These are phyloP conservation scores for Pseudomyrmex dendroicus DNA, from an alignment of 1,140 invertebrate species.

Conservation along the genomic window DNA sequence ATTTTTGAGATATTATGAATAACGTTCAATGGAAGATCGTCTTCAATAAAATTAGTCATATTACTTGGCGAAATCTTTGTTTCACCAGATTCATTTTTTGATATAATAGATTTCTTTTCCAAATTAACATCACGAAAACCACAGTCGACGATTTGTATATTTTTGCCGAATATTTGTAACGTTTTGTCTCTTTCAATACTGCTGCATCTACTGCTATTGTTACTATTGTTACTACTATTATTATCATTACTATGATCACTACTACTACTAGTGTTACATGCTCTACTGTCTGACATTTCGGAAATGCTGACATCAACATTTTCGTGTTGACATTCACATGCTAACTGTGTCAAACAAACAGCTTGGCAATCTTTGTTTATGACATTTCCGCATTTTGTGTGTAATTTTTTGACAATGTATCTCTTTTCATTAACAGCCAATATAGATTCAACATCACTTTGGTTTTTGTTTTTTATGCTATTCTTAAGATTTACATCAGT, in stretches of 20 bases:
- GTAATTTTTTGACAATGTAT: conserved; percentile 34
- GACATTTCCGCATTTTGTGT: conserved; percentile 20
- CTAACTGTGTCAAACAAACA: conserved; percentile 19
- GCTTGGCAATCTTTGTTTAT: conserved; percentile 6
- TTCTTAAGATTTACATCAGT: conserved; percentile 50
- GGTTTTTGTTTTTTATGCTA: conserved; percentile 59
- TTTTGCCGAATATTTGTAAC: conserved; percentile 65
- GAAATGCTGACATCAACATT: conserved; percentile 49
- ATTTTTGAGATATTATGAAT: conserved; percentile 49
- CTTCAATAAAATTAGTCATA: conserved; percentile 35
- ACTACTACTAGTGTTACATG: conserved; percentile 67
- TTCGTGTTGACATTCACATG: conserved; percentile 25
- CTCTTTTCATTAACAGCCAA: conserved; percentile 21
- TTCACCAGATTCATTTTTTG: conserved; percentile 28
- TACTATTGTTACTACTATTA: conserved; percentile 63
- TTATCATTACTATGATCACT: conserved; percentile 61
- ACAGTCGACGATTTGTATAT: conserved; percentile 70
- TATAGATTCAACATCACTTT: conserved; percentile 69
- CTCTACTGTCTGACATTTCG: conserved; percentile 63
- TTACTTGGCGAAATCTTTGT: conserved; percentile 24
- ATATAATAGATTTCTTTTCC: conserved; percentile 51
- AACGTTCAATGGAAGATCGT: conserved; percentile 8
- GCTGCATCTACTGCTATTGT: conserved; percentile 31
- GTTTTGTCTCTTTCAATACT: conserved; percentile 58
- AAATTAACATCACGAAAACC: conserved; percentile 62